A percentile compares a stretch with the other conserved stretches of the same genome.
Conservation (phyloP, 1,140 invertebrate genomes). For the Dendrolimus punctatus region DNA sequence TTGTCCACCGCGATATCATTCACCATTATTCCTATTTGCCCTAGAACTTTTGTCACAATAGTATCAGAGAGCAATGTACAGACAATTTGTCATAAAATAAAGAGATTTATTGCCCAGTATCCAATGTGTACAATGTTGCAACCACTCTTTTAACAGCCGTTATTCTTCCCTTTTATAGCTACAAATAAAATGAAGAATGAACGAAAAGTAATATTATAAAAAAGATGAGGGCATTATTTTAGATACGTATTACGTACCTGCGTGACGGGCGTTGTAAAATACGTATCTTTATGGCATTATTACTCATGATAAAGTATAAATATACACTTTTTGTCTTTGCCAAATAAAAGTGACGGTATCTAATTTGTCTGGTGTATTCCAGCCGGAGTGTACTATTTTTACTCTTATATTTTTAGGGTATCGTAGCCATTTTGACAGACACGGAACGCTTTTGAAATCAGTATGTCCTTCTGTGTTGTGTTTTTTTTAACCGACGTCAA, state of each 20-base stretch:
- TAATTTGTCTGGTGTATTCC: too few species aligned
- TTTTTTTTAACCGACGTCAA: too few species aligned
- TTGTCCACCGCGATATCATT: slow-evolving; percentile 54
- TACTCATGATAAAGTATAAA: slow-evolving; percentile 22
- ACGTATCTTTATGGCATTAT: slow-evolving; percentile 15
- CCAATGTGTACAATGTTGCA: slow-evolving; percentile 40
- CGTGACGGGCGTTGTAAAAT: slow-evolving; percentile 13
- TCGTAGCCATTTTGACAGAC: too few species aligned
- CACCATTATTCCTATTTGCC: slow-evolving; percentile 51
- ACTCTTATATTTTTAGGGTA: too few species aligned
- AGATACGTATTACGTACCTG: slow-evolving; percentile 19
- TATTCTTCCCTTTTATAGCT: slow-evolving; percentile 60
- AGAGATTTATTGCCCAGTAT: slow-evolving; percentile 57
- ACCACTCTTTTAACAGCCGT: slow-evolving; percentile 54
- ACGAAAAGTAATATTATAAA: slow-evolving; percentile 48
- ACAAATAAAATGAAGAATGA: slow-evolving; percentile 56
- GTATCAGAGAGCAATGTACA: slow-evolving; percentile 40
- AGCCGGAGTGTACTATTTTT: too few species aligned
- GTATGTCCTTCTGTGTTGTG: too few species aligned
- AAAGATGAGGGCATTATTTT: slow-evolving; percentile 33
- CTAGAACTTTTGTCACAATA: slow-evolving; percentile 54
- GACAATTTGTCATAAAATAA: slow-evolving; percentile 70
- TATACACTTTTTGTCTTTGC: slow-evolving; percentile 8
- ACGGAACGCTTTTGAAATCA: too few species aligned
- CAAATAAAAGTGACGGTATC: too few species aligned